Evolutionary conservation across 2,113 vertebrate genomes (phyloP), one percentile per base, ranked within the genome.

Genomic region (Xiphophorus maculatus): DNA sequence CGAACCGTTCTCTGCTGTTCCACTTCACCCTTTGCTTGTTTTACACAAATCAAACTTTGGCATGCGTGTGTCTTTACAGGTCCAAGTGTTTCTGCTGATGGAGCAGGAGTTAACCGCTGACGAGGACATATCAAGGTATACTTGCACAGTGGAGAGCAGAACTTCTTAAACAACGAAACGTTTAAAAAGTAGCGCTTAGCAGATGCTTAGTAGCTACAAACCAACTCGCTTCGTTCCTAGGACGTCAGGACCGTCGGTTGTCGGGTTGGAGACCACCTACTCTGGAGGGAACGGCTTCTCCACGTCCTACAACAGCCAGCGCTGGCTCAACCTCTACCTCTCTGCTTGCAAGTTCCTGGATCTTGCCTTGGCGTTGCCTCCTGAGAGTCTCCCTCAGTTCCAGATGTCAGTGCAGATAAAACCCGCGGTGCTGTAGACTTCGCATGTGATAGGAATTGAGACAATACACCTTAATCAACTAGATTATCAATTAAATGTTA

Each of bases 311-410:
- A 99, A 98, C 84, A 99, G 97, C 89, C 98, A 99, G 88, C 97
- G 97, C 28, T 99, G 98, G 98, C 90, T 99, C 87, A 98, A 98
- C 90, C 96, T 99, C n/a, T 99, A 99, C 91, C 94, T 99, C 74
- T 98, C 98, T 0, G 98, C 98, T 81, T 99, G 98, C 91, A 99
- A 99, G 90, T 97, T 99, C 91, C 94, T 99, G 93, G 98, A 99
- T 82, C 95, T 99, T 92, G 97, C 98, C 80, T 86, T 99, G 68
- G 96, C 98, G 40, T 93, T 99, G 73, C 98, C 98, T 9, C 98
- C 98, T 7, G 98, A 98, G 94, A 97, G 97, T 89, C 95, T 99
- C 82, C 98, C 98, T 80, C 98, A 99, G 84, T 99, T 99, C 94
- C 98, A 99, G 90, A 98, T 99, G 98, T 99, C 90, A 95, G 98